Evolutionary conservation across 2,113 vertebrate genomes (phyloP), one percentile per base, ranked within the genome.

Genomic region (Dicrurus megarhynchus): DNA sequence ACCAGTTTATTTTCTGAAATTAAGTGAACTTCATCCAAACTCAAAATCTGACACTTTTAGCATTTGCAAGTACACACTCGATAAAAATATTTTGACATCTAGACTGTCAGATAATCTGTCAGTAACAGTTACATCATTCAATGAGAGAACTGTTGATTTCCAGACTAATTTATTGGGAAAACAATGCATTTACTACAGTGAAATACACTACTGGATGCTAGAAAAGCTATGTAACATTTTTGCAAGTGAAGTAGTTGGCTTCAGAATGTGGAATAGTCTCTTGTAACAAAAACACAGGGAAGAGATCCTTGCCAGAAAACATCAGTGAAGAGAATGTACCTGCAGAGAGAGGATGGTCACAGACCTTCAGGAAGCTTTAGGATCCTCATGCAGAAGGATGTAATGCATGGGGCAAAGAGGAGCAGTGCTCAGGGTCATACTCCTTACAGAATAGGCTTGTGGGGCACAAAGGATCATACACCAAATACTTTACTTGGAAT

Each of bases 51-150:
- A 94, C 88, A 91, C 65, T 67, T 95, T 39, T 92, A 90, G 80
- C 56, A 88, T 94, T 91, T 97, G 53, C 92, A 96, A 84, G 47
- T 67, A 90, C 67, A 95, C 71, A 93, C 65, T 93, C 80, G 92
- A 89, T 93, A 90, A 94, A 97, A 98, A 95, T 94, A 95, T 96
- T 97, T 95, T 93, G 83, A 97, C 95, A 94, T 80, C 65, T 89
- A 87, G 93, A 35, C 50, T 97, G 78, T 85, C 91, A 93, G 78
- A 90, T 96, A 95, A 82, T 96, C 35, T 95, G 68, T 95, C 93
- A 96, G 55, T 95, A 93, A 83, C 74, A 77, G 53, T 61, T 87
- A 92, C 70, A 56, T 39, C 64, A 74, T 91, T 96, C 71, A 80
- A 13, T 75, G 82, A 88, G 87, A 87, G 89, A 95, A 95, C 90